Evolutionary conservation across 2,888 invertebrate species (phyloP), one percentile per base, ranked within the genome.

Genomic region (Caenorhabditis panamensis): DNA sequence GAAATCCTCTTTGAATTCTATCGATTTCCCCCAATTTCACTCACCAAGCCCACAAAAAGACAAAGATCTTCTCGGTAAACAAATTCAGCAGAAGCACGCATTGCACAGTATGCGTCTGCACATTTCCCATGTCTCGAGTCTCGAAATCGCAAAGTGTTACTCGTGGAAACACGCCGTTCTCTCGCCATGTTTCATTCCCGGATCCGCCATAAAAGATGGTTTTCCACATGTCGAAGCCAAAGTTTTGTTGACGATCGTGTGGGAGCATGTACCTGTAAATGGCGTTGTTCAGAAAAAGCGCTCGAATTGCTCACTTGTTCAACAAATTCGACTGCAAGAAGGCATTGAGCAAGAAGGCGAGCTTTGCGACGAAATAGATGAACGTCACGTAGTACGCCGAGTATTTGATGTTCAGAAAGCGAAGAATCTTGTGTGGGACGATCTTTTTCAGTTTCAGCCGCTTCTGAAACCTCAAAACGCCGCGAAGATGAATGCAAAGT

Each of bases 121-220:
- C 78, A 51, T 90, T 90, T 28, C 90, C 90, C 89, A 90, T 89
- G 68, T 90, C 90, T 22, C 90, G 85, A 0, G 90, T 88, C 88
- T 90, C 62, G 47, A 90, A 91, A 77, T 90, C 90, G 69, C 90
- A 90, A n/a, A 90, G 79, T 1, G 90, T 88, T 9, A 91, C 90
- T 24, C 90, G 75, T 1, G 90, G 90, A 73, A 90, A 90, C 44
- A 91, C 77, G 26, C 89, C 90, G 53, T 81, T 88, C 47, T 89
- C 87, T 47, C 86, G 79, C 90, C 89, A 90, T 1, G 90, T 89
- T 9, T 83, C 77, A 56, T 89, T 89, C 13, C 89, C 88, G 8
- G 37, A 54, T 8, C 37, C n/a, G 24, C 86, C 84, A 26, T 59
- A 59, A 44, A 85, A 80, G 13, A 90, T 62, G 51, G 79, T 73